Evolutionary conservation across 1,140 invertebrate species (phyloP).

Genomic region (Drosophila setifemur): DNA sequence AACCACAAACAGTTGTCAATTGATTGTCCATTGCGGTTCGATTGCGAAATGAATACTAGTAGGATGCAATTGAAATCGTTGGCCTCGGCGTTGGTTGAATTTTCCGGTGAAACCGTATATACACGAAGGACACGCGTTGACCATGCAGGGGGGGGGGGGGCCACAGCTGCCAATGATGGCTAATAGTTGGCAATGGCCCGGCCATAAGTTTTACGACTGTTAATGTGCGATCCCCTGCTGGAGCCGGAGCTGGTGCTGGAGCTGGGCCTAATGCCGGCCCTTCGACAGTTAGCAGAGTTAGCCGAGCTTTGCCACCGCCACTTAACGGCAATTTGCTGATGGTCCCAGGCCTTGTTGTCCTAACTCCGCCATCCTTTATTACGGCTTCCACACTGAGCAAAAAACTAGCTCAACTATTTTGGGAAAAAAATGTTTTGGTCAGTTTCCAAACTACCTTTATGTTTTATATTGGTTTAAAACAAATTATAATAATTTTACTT

Average conservation of each 20-base stretch:
- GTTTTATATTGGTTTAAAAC: no score
- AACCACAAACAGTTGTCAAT: not conserved
- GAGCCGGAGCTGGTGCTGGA: not conserved
- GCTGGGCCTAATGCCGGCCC: slow-evolving; percentile 21
- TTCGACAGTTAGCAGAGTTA: slow-evolving; percentile 20
- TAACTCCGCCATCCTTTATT: slow-evolving; percentile 2
- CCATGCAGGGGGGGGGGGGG: not conserved
- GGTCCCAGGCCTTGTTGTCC: not conserved
- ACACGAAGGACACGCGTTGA: slow-evolving; percentile 5
- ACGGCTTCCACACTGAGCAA: slow-evolving; percentile 6
- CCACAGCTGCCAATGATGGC: slow-evolving; percentile 60
- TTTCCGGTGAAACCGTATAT: not conserved
- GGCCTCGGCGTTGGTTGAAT: not conserved
- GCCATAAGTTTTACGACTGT: slow-evolving; percentile 53
- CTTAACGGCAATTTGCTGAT: slow-evolving; percentile 25
- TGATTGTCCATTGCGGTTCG: not conserved
- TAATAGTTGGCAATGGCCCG: slow-evolving; percentile 50
- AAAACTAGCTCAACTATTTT: not conserved
- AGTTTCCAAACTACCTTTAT: no score
- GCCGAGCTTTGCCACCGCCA: slow-evolving; percentile 3
- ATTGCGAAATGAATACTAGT: no score
- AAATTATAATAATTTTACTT: no score
- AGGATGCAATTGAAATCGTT: not conserved
- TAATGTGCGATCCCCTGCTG: slow-evolving; percentile 42
- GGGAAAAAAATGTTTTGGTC: not conserved